Evolutionary conservation across 2,888 invertebrate genomes (phyloP), one percentile per base, ranked within the genome.

Genomic region (Oxystoma pomonae): DNA sequence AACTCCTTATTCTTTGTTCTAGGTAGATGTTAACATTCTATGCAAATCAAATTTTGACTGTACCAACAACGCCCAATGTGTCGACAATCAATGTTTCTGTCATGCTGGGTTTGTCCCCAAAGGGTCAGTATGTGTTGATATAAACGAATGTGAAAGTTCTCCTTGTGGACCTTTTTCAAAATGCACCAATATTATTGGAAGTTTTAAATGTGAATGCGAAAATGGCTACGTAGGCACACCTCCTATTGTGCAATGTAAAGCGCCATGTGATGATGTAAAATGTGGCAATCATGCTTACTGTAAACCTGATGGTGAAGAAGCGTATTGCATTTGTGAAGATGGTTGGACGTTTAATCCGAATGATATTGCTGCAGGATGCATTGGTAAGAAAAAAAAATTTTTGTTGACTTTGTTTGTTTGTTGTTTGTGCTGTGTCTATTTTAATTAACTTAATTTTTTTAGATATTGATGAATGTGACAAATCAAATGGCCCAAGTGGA

Each of bases 291-390:
- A 96, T 77, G 92, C 95, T 1, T 93, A 86, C 76, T 96, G 96
- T 77, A 94, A 94, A 77, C 90, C 92, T 0, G 92, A 94, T 72
- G 93, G 92, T 35, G 86, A 87, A 64, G 94, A 95, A 79, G 95
- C 94, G 0, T 94, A 92, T 73, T 96, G 96, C 73, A 90, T 95
- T 57, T 95, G 95, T 76, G 93, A 96, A 76, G 92, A 93, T 64
- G 96, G 96, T 0, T 96, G 94, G 93, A 94, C 93, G 0, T 96
- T 92, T 76, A 90, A 95, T 80, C 95, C 96, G 0, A 88, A 85
- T 62, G 92, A 96, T 74, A 91, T 96, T 69, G 86, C 91, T 3
- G 93, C 93, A 55, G 96, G 96, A 64, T 96, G 96, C 76, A 86
- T 94, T 65, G 87, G 86, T 86, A 73, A 78, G 80, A 70, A 56